Conservation (phyloP, 2,888 invertebrate species). For the Plagodis dolabraria region DNA sequence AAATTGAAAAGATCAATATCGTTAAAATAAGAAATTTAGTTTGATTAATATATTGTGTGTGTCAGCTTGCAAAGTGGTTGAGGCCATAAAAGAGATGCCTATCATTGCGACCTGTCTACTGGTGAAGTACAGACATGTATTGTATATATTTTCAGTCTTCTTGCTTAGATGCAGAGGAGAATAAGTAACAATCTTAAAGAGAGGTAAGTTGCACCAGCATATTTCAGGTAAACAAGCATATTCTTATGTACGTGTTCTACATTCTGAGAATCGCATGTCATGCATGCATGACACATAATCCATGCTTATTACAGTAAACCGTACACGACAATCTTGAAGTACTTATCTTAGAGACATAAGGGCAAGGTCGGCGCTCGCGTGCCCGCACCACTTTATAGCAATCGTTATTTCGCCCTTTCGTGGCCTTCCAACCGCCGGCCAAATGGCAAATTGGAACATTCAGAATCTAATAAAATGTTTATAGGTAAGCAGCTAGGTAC, state of each 20-base stretch:
- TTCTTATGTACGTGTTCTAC: background rate
- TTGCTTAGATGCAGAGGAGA: too few relatives aligned
- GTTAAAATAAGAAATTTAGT: too few relatives aligned
- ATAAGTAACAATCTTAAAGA: too few relatives aligned
- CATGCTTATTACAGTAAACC: conserved; percentile 35
- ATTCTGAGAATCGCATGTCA: conserved; percentile 34
- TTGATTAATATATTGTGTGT: too few relatives aligned
- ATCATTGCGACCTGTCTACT: too few relatives aligned
- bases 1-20: too few relatives aligned
- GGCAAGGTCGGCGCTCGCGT: conserved; percentile 70
- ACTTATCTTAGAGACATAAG: conserved; percentile 60
- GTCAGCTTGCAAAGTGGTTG: too few relatives aligned
- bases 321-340: conserved; percentile 37
- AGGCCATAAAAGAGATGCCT: too few relatives aligned
- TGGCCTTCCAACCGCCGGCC: conserved; percentile 33
- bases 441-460: conserved; percentile 37
- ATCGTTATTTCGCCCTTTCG: conserved; percentile 55
- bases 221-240: too few relatives aligned
- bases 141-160: too few relatives aligned
- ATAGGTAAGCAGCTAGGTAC: conserved; percentile 32
- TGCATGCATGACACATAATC: conserved; percentile 37
- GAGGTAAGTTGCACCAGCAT: too few relatives aligned
- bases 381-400: conserved; percentile 58
- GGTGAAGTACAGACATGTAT: too few relatives aligned
- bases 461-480: conserved; percentile 44